Evolutionary conservation across 2,888 invertebrate species (phyloP).

Genomic region (Nymphalis polychloros): DNA sequence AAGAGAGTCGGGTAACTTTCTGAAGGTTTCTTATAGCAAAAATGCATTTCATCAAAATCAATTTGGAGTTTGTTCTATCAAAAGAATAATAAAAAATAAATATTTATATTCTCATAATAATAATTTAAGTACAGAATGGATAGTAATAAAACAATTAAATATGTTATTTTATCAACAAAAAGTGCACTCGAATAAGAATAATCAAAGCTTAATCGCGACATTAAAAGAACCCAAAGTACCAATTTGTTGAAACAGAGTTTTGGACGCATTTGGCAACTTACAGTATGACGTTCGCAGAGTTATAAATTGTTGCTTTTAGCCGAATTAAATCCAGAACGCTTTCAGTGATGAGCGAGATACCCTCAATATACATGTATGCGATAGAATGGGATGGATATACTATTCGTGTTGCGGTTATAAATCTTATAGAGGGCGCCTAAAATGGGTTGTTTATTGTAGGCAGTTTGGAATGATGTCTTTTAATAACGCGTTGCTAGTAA

Average conservation of each 20-base stretch:
- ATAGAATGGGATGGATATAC: slow-evolving; percentile 8
- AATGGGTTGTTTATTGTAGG: slow-evolving; percentile 65
- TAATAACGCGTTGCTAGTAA: slow-evolving; percentile 49
- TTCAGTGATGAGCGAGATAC: slow-evolving; percentile 30
- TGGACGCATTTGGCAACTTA: slow-evolving; percentile 37
- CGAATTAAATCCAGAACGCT: slow-evolving; percentile 47
- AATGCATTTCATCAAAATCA: too few species aligned
- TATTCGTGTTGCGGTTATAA: slow-evolving; percentile 25
- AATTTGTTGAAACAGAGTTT: slow-evolving; percentile 32
- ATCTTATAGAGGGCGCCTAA: slow-evolving; percentile 46
- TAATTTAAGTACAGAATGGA: too few species aligned
- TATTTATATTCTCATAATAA: background rate
- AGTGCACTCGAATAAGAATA: slow-evolving; percentile 1
- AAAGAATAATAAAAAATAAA: background rate
- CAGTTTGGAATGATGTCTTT: slow-evolving; percentile 56
- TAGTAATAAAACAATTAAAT: background rate
- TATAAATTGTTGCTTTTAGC: slow-evolving; percentile 50
- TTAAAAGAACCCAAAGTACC: slow-evolving; percentile 32
- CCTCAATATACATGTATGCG: slow-evolving; percentile 7
- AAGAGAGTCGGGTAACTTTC: too few species aligned
- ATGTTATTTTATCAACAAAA: background rate
- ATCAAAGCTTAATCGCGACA: slow-evolving; percentile 20
- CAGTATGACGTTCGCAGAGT: slow-evolving; percentile 40
- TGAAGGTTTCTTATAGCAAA: too few species aligned
- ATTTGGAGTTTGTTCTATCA: too few species aligned